These are phyloP conservation scores for Brachyhypopomus occidentalis DNA, from an alignment of 2,113 vertebrate species.

Conservation along the genomic window DNA sequence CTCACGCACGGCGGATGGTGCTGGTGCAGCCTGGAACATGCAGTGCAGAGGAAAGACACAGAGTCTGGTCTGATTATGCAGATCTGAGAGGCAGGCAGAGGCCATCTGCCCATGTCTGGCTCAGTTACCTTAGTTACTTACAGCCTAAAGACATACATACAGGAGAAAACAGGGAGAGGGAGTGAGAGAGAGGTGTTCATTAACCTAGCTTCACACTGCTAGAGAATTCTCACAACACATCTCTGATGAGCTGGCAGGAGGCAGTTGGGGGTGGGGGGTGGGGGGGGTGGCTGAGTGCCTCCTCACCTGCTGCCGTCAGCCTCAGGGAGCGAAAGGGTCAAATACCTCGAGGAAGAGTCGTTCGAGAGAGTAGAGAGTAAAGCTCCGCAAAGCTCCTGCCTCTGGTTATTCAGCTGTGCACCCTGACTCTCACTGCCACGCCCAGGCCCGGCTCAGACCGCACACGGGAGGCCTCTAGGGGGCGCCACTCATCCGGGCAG, in stretches of 20 bases:
- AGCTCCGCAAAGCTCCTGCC: not conserved
- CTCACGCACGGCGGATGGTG: constrained; percentile 57
- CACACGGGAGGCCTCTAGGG: too few relatives aligned
- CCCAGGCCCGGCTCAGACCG: too few relatives aligned
- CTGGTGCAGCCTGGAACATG: constrained; percentile 60
- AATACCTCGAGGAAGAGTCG: not conserved
- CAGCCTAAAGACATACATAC: constrained; percentile 75
- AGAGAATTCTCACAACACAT: constrained; percentile 67
- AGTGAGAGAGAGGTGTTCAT: constrained; percentile 62
- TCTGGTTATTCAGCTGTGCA: not conserved
- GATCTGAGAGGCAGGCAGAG: constrained; percentile 74
- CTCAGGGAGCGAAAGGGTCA: not conserved
- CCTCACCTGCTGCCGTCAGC: not conserved
- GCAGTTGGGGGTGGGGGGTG: too few relatives aligned
- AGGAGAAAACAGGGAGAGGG: constrained; percentile 55
- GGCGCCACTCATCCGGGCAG: constrained; percentile 54
- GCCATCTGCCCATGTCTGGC: constrained; percentile 79
- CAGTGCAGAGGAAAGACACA: constrained; percentile 61
- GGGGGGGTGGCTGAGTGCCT: constrained; percentile 32
- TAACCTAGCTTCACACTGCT: constrained; percentile 68
- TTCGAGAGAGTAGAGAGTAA: not conserved
- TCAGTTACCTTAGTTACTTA: constrained; percentile 75
- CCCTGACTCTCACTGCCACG: too few relatives aligned
- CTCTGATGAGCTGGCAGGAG: constrained; percentile 62
- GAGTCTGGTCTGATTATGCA: constrained; percentile 75